Evolutionary conservation across 1,140 invertebrate species (phyloP), one percentile per base, ranked within the genome.

Genomic region (Antheraea pernyi): DNA sequence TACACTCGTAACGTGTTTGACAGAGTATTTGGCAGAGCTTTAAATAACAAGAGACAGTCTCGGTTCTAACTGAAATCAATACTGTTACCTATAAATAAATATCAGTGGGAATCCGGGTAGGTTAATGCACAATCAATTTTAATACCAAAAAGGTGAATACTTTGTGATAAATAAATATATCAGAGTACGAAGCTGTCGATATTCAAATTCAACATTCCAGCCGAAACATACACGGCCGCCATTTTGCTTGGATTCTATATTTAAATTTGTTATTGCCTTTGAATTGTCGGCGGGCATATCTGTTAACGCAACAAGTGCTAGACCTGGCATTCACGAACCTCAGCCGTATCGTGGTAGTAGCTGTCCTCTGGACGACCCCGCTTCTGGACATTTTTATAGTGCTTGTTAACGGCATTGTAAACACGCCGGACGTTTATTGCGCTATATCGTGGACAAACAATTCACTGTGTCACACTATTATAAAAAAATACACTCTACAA

Each of bases 341-440:
- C 11, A 37, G 13, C 7, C 16, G 61, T 63, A 9, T 7, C 8
- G 61, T n/a, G 22, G 61, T 18, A n/a, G 61, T 36, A 0, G 13
- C 19, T 30, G 16, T 30, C 30, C 6, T n/a, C 59, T 30, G 61
- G 30, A 18, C 39, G 72, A 73, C 65, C 65, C 76, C 75, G 71
- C 71, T 70, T 61, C 60, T 53, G 73, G 64, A 69, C 73, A 67
- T 70, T 77, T 83, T 83, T 85, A 86, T 76, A 78, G 72, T 71
- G 67, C 65, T 78, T 72, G 79, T 82, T 85, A 86, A 85, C 79
- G 73, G 66, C 73, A 81, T 67, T 81, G 82, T 85, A 81, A 84
- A 83, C 77, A 70, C 68, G 72, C 68, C 71, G 75, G 74, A 77
- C 65, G 76, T 82, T 84, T 83, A 88, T 77, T 80, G 77, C 59